These are phyloP conservation scores for Copidosoma floridanum DNA, from an alignment of 1,140 invertebrate species.

Conservation along the genomic window DNA sequence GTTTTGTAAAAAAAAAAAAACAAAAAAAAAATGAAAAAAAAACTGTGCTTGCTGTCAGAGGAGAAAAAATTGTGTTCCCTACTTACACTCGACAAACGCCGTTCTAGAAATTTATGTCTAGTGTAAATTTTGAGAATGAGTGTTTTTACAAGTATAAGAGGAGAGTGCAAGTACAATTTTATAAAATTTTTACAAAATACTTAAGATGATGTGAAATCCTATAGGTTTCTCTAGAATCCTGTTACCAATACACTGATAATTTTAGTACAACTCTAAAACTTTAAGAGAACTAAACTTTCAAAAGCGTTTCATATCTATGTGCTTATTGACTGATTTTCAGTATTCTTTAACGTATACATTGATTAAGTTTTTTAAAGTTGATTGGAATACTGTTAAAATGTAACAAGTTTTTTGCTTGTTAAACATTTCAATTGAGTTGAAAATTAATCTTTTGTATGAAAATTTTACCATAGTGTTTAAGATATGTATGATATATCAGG, in stretches of 20 bases:
- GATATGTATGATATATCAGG: neutral
- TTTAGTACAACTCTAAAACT: constrained; percentile 21
- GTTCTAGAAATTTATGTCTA: no score
- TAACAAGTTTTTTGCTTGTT: constrained; percentile 11
- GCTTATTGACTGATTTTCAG: constrained; percentile 5
- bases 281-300: constrained; percentile 8
- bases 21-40: no score
- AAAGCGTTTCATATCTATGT: constrained; percentile 21
- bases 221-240: constrained; percentile 20
- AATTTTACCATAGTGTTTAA: neutral
- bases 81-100: constrained; percentile 3
- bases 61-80: constrained; percentile 15
- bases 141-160: no score
- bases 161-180: no score
- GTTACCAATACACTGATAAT: constrained; percentile 22
- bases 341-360: neutral
- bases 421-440: constrained; percentile 11
- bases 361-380: constrained; percentile 3
- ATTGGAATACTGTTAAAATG: neutral
- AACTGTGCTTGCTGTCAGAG: constrained; percentile 2
- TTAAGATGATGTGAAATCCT: constrained; percentile 21
- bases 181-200: constrained; percentile 21
- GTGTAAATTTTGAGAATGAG: no score
- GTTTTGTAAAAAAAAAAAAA: constrained; percentile 14
- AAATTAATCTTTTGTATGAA: neutral